Evolutionary conservation across 1,140 invertebrate genomes (phyloP), one percentile per base, ranked within the genome.

Genomic region (Meloidogyne exigua): DNA sequence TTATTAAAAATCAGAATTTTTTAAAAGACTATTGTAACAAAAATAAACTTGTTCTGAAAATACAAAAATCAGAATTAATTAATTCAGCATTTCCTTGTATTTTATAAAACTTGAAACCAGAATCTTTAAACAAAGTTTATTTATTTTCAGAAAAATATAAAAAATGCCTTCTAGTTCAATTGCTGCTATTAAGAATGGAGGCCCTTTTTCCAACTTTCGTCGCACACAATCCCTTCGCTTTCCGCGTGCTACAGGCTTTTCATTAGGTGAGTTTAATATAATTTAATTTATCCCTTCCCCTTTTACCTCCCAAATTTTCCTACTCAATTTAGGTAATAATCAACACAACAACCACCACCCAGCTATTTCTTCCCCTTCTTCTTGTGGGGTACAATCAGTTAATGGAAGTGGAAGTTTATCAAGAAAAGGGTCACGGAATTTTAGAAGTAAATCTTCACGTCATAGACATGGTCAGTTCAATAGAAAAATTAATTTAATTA

Each of bases 181-280:
- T 18, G 49, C 49, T 57, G n/a, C 49, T n/a, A 57, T 57, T n/a
- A 57, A 57, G 9, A 57, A 57, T 12, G 49, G 49, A 57, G 44
- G 44, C 13, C 49, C 49, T 21, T 57, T 57, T 57, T 57, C 49
- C 7, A 0, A 57, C 18, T 78, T 78, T 77, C 76, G 76, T 18
- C 75, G 76, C 32, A 76, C 76, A 62, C 76, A 78, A 76, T 78
- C 76, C 21, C 25, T 78, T 32, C 76, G 76, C 32, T 78, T 68
- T 62, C 76, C 76, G 2, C 49, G 36, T n/a, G 42, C 72, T 71
- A 23, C 68, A 49, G 26, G n/a, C 13, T n/a, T 42, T 18, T 3
- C 21, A 9, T 57, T 21, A 12, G n/a, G n/a, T n/a, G n/a, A n/a
- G n/a, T n/a, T n/a, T n/a, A n/a, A n/a, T n/a, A n/a, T n/a, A n/a